Conservation (phyloP, 2,888 invertebrate species). For the Limnephilus lunatus region DNA sequence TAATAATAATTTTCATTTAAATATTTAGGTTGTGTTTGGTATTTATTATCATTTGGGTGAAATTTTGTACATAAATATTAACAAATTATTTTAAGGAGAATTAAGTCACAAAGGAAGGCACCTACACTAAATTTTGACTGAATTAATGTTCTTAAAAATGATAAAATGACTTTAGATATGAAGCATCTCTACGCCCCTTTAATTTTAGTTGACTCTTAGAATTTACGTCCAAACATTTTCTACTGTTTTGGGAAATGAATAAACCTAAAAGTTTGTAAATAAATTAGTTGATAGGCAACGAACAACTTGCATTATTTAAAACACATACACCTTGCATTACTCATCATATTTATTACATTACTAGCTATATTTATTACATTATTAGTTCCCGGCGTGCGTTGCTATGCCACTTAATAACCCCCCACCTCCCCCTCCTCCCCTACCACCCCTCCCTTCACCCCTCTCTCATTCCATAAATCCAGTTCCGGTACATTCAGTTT, state of each 20-base stretch:
- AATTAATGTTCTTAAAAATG: neutral
- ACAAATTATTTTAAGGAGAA: neutral
- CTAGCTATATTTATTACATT: too few species aligned
- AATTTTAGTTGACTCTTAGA: neutral
- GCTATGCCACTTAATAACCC: too few species aligned
- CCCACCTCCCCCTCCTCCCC: too few species aligned
- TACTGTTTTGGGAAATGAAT: neutral
- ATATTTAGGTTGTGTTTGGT: neutral
- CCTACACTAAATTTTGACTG: neutral
- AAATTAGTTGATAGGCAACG: neutral
- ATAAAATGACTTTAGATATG: neutral
- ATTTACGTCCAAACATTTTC: neutral
- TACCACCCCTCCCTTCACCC: too few species aligned
- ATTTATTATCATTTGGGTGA: neutral
- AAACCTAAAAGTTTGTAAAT: neutral
- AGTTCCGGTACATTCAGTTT: too few species aligned
- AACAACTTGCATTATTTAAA: neutral
- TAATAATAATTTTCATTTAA: neutral
- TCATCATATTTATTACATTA: neutral
- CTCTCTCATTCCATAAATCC: too few species aligned
- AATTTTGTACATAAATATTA: constrained; percentile 11
- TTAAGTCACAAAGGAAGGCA: neutral
- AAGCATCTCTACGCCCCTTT: neutral
- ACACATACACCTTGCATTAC: neutral
- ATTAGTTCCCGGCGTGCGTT: too few species aligned